These are phyloP conservation scores for Synaphobranchus kaupii DNA, from an alignment of 2,797 vertebrate genomes.

Conservation along the genomic window DNA sequence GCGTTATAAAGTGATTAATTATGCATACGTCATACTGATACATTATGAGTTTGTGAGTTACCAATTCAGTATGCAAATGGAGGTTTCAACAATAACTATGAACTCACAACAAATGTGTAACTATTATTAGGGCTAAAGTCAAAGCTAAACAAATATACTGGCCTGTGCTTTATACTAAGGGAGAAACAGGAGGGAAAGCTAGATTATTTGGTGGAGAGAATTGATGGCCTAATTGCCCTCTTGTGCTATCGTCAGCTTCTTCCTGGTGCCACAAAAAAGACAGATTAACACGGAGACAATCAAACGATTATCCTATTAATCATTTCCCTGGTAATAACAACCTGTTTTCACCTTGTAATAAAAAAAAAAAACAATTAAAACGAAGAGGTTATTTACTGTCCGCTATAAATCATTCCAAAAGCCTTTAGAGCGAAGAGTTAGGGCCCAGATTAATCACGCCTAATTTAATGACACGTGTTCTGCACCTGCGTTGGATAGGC, in stretches of 20 bases:
- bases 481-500: constrained; percentile 9
- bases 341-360: constrained; percentile 55
- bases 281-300: constrained; percentile 68
- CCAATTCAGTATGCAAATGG: neutral
- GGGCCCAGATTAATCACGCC: constrained; percentile 29
- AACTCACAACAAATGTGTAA: neutral
- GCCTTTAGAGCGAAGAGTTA: constrained; percentile 16
- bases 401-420: constrained; percentile 24
- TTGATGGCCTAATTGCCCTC: constrained; percentile 56
- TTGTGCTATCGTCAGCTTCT: constrained; percentile 67
- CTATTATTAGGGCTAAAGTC: constrained; percentile 3
- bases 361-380: constrained; percentile 44
- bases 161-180: neutral
- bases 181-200: neutral
- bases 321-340: constrained; percentile 56
- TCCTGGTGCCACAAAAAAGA: constrained; percentile 65
- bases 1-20: neutral
- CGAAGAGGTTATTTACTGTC: constrained; percentile 34
- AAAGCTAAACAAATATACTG: neutral
- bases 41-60: neutral
- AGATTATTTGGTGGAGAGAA: constrained; percentile 32
- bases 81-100: neutral
- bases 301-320: constrained; percentile 57
- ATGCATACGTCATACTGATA: neutral
- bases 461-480: constrained; percentile 23